Evolutionary conservation across 1,140 invertebrate species (phyloP), one percentile per base, ranked within the genome.

Genomic region (Daktulosphaira vitifoliae): DNA sequence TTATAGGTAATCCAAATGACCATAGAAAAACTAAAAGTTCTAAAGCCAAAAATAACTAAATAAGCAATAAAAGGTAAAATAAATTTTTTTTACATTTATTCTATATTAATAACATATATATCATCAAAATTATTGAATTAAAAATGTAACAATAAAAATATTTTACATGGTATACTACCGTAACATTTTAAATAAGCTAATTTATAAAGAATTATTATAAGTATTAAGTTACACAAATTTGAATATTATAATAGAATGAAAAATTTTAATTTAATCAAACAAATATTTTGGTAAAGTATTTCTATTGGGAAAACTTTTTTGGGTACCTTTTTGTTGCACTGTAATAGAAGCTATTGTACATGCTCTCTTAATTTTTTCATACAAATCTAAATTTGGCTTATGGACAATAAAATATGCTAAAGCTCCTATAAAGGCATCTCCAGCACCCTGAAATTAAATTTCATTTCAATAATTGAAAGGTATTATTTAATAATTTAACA

Each of bases 351-450:
- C 92, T 48, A 92, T 78, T 49, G 75, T 71, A 74, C 85, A 89
- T 13, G 90, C 82, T 68, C 84, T 81, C 54, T 77, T 76, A 26
- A 96, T 81, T 64, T 81, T 78, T 69, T 87, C 81, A 69, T 79
- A 72, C 44, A 92, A 74, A n/a, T 78, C 67, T 18, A 83, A 68
- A 7, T 80, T 46, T 62, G 56, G 56, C 11, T 20, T 29, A 48
- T 62, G 42, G 15, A 62, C 42, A 48, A 48, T 33, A 8, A 83
- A 88, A 72, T 82, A 91, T 2, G 88, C 90, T 64, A 97, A 74
- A 3, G 88, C 85, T 16, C 92, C 93, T 64, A 96, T 81, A 78
- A 96, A 96, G 23, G 89, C 86, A 78, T 97, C 93, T 4, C 94
- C 93, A 64, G 92, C 92, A 29, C 91, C 90, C 89, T 89, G 73